Percentiles rank a stretch among this genome's conserved stretches.
Evolutionary conservation across 2,888 invertebrate genomes (phyloP).

Genomic region (Mesochorus sp.): DNA sequence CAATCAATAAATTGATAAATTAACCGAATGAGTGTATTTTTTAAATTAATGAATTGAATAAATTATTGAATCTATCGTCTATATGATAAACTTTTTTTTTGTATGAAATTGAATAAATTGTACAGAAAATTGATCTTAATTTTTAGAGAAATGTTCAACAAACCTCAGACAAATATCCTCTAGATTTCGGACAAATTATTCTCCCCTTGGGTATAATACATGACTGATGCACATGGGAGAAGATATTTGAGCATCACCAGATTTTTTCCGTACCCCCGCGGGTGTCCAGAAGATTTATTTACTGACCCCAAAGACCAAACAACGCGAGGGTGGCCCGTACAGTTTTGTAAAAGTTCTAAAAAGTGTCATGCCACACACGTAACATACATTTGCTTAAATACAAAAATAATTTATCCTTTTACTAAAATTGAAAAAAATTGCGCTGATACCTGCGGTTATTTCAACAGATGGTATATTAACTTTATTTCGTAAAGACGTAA

Average conservation of each 20-base stretch:
- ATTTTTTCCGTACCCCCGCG: not conserved
- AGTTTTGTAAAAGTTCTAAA: conserved; percentile 26
- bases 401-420: not conserved
- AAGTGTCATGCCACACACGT: conserved; percentile 1
- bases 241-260: conserved; percentile 22
- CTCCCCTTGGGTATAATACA: not conserved
- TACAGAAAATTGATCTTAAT: too few species aligned
- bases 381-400: not conserved
- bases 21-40: too few species aligned
- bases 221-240: not conserved
- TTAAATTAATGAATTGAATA: too few species aligned
- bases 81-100: too few species aligned
- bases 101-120: too few species aligned
- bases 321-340: conserved; percentile 36
- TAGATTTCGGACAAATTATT: too few species aligned
- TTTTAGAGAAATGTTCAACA: too few species aligned
- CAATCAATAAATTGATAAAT: too few species aligned
- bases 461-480: too few species aligned
- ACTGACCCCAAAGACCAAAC: conserved; percentile 26
- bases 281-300: conserved; percentile 18
- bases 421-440: conserved; percentile 16
- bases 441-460: too few species aligned
- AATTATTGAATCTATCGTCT: too few species aligned
- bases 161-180: too few species aligned
- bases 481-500: conserved; percentile 8